Evolutionary conservation across 2,113 vertebrate genomes (phyloP), one percentile per base, ranked within the genome.

Genomic region (Motacilla alba): DNA sequence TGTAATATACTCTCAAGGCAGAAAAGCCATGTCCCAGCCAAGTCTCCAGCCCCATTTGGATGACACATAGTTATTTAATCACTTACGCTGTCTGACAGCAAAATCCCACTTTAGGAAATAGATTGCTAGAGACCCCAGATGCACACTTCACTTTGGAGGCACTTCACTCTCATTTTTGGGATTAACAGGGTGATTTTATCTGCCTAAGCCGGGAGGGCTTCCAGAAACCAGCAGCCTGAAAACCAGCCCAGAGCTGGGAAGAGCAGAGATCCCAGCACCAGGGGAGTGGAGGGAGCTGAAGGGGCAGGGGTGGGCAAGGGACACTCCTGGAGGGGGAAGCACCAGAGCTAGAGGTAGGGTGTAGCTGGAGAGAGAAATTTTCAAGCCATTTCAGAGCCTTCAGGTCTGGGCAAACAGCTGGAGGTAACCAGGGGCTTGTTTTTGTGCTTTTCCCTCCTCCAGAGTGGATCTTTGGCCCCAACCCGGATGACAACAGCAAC

Each of bases 391-490:
- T 37, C 58, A 59, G n/a, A 24, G 23, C 21, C n/a, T 49, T 43
- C 50, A 55, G 10, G 8, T 28, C 49, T 64, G 62, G 31, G 26
- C 58, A 60, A 35, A 28, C 26, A 50, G 10, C 8, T 3, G 0
- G 9, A 33, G 1, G 10, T 64, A 85, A 81, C 30, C 58, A n/a
- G 8, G n/a, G 17, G 1, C 24, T 72, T 11, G 2, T 80, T 69
- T 69, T 66, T 74, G 15, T 95, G 53, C 27, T 86, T 92, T 78
- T 80, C 27, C 31, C 20, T 91, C 37, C 87, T 85, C 94, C 97
- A 99, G 98, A 98, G 27, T 99, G 98, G 98, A 92, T 98, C 72
- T 98, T 98, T 7, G 98, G 98, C 52, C 96, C 98, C 47, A 97
- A 55, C 78, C 97, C 97, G 0, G 94, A 97, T 9, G 94, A 97